Evolutionary conservation across 2,797 vertebrate species (phyloP), one percentile per base, ranked within the genome.

Genomic region (Steatocranus sp.): DNA sequence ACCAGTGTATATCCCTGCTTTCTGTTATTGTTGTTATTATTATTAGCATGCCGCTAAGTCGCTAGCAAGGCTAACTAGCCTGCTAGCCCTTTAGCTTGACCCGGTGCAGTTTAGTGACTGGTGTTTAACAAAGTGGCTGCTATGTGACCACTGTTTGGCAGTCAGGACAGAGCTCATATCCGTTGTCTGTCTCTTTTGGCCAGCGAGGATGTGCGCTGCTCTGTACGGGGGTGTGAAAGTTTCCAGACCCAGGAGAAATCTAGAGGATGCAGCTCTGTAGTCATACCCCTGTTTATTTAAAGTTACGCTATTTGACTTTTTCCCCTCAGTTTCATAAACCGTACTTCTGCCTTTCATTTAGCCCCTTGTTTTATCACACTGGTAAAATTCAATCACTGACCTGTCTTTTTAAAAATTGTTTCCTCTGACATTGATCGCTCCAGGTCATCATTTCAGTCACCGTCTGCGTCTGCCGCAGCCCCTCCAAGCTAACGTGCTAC

Each of bases 1-100:
- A 7, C 27, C 54, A 9, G 11, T 81, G 27, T 82, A 27, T 75
- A 8, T 75, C 83, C 11, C 32, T 85, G 25, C 76, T 70, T 74
- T 86, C 43, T 80, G 56, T 88, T 88, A 79, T 86, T 90, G 0
- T 46, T 70, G 10, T 46, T 70, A 18, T 18, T 73, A 46, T 73
- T 48, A 18, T 30, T 48, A 93, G 88, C 89, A 49, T 61, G 81
- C 61, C 75, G 91, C 88, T 95, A 94, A 83, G 88, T 80, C 73
- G 81, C 80, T 87, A 80, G 78, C 83, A 32, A 58, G 15, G 90
- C 93, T 92, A 88, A 86, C 81, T 88, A 88, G 90, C 91, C 80
- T 48, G 88, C 77, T 93, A 90, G 87, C 86, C 53, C 6, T 49
- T 27, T 84, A 83, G 46, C 87, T 58, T 5, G 75, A 84, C 80